Evolutionary conservation across 1,140 invertebrate species (phyloP), one percentile per base, ranked within the genome.

Genomic region (Drosophila melanica): DNA sequence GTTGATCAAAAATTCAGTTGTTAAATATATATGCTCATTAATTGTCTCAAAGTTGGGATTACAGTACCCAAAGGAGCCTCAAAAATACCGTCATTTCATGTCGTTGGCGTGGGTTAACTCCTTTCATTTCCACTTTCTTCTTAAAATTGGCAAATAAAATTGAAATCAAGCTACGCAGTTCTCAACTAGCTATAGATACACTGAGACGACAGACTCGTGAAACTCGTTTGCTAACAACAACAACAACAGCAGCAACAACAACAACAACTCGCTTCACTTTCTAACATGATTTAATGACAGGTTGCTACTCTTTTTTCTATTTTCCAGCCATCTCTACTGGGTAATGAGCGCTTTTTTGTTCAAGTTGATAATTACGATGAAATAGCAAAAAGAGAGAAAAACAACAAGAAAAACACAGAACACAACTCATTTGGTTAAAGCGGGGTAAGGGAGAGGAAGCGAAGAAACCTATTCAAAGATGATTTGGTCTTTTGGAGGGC

Each of bases 281-380:
- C 82, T 84, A 84, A 79, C 80, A 67, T 67, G 82, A 81, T 78
- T 70, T 78, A 79, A 75, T 79, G 79, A 57, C 53, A 44, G 50
- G 58, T 67, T 41, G 59, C 54, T 62, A 47, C 54, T 68, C 41
- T 37, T 51, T 39, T 54, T 9, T 12, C 47, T 44, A 55, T 59
- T 35, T 47, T 1, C 51, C 42, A 41, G 23, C 39, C 35, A 50
- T 30, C 27, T 30, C 27, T 6, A 63, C 45, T 45, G 42, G 55
- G 75, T 86, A 85, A 85, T 86, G 81, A 85, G 81, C 75, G 68
- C 72, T 87, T 82, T 82, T 87, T 87, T 79, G 76, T 87, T 47
- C 79, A 71, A 87, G 82, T 82, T 87, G 71, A 87, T 87, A 87
- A 87, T 87, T 87, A 89, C 79, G 84, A 87, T 87, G 82, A 87